phyloP scores from a whole-genome alignment of 2,888 invertebrate genomes.

The Tinea semifulvella region DNA sequence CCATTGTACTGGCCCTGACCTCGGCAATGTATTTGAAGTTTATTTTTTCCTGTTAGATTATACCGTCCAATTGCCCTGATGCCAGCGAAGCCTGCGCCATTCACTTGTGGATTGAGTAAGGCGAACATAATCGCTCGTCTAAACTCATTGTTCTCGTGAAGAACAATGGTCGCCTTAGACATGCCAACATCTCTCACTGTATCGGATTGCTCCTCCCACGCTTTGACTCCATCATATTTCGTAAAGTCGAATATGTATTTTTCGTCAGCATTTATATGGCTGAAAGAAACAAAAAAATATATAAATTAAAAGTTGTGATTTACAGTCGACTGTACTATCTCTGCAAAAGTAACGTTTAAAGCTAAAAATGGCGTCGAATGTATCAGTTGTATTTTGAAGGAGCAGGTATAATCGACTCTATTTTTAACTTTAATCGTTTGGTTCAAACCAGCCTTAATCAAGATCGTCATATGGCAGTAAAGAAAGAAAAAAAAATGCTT shows the following conservation, averaged over 20 bases:
- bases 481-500: no score
- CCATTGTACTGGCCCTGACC: conserved; percentile 67
- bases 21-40: conserved; percentile 62
- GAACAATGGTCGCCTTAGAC: conserved; percentile 69
- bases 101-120: conserved; percentile 71
- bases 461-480: no score
- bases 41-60: conserved; percentile 54
- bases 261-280: conserved; percentile 29
- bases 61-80: conserved; percentile 56
- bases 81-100: conserved; percentile 75
- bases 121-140: conserved; percentile 71
- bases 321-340: no score
- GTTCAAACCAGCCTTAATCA: no score
- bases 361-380: no score
- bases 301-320: no score
- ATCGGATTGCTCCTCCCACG: conserved; percentile 72
- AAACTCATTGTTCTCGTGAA: conserved; percentile 68
- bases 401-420: no score
- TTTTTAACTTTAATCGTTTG: no score
- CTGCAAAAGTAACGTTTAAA: no score
- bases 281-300: conserved; percentile 18
- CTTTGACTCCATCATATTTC: conserved; percentile 48
- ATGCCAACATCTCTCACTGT: conserved; percentile 71
- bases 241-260: conserved; percentile 69
- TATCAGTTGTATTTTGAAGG: no score